A percentile compares a stretch with the other conserved stretches of the same genome.
Evolutionary conservation across 2,888 invertebrate genomes (phyloP).

Genomic region (Archips crataeganus): DNA sequence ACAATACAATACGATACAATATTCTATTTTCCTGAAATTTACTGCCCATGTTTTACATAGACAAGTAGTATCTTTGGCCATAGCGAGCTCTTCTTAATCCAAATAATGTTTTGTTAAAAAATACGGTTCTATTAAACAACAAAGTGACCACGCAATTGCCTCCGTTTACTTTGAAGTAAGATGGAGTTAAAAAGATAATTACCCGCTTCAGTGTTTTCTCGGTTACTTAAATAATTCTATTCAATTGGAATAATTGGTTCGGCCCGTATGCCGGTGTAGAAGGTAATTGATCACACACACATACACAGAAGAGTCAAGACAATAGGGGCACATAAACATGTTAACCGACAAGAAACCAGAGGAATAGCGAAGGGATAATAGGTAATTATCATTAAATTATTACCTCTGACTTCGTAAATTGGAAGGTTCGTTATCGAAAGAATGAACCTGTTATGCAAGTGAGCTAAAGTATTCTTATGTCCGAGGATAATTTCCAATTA

Average conservation of each 20-base stretch:
- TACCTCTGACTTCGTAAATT: background rate
- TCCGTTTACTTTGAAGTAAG: background rate
- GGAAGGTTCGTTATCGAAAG: constrained; percentile 1
- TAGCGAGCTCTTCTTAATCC: too few relatives aligned
- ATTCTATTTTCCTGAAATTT: too few relatives aligned
- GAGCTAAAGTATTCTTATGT: background rate
- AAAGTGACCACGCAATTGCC: background rate
- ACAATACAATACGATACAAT: too few relatives aligned
- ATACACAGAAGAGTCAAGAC: background rate
- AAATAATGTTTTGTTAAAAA: too few relatives aligned
- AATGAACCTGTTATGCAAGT: background rate
- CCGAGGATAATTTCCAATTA: too few relatives aligned
- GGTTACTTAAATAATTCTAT: constrained; percentile 45
- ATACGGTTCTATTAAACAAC: background rate
- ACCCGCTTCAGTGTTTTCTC: constrained; percentile 9
- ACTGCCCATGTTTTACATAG: too few relatives aligned
- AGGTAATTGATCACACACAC: constrained; percentile 2
- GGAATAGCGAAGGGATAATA: background rate
- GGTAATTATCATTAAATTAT: background rate
- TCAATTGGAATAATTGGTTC: constrained; percentile 54
- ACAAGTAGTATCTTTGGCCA: too few relatives aligned
- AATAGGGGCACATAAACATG: constrained; percentile 33
- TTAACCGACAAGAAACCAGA: background rate
- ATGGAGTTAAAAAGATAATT: constrained; percentile 17
- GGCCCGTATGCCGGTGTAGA: constrained; percentile 32